These are phyloP conservation scores for Dyspetes luteomarginatus DNA, from an alignment of 2,888 invertebrate genomes.

Conservation along the genomic window DNA sequence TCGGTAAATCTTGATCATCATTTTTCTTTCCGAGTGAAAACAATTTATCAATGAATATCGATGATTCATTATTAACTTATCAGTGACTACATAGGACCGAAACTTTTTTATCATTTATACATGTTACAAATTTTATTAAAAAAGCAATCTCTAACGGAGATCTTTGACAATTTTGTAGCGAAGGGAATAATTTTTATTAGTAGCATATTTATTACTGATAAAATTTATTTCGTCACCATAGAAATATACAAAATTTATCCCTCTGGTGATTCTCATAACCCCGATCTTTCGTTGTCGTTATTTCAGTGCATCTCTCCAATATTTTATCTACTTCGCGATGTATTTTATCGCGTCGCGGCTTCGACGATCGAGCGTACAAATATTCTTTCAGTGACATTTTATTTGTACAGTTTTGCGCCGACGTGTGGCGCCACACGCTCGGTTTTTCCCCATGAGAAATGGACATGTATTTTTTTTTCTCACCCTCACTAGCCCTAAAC, in stretches of 20 bases:
- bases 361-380: constrained; percentile 9
- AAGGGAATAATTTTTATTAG: not conserved
- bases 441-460: not conserved
- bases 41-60: not conserved
- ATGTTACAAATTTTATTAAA: not conserved
- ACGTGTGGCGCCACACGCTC: not conserved
- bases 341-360: not conserved
- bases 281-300: not conserved
- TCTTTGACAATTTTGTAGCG: not conserved
- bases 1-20: not conserved
- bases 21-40: not conserved
- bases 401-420: not conserved
- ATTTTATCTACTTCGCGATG: not conserved
- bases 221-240: not conserved
- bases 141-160: not conserved
- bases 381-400: not conserved
- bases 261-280: not conserved
- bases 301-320: not conserved
- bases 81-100: not conserved
- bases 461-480: not conserved
- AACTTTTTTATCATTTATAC: not conserved
- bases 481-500: not conserved
- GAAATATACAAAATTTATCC: no score
- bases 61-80: not conserved
- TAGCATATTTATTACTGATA: not conserved